phyloP scores from a whole-genome alignment of 2,797 vertebrate species.

The Cephalopachus bancanus region DNA sequence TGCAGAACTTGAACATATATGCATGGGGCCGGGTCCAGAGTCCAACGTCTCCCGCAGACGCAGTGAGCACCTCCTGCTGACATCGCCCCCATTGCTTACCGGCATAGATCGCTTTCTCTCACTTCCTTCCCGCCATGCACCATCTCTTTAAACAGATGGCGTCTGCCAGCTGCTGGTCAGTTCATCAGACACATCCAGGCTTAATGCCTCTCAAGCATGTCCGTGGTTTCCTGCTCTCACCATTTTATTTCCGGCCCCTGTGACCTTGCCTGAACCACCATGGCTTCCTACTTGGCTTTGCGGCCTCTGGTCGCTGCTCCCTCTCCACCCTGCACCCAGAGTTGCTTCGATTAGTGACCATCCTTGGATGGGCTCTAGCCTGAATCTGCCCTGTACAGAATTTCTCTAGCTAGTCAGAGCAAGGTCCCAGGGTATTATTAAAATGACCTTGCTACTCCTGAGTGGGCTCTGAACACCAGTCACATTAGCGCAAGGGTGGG shows the following conservation, averaged over 20 bases:
- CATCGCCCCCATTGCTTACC: fast-evolving
- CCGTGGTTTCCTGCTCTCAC: not conserved
- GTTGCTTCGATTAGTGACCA: not conserved
- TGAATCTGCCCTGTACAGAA: not conserved
- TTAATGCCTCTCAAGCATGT: not conserved
- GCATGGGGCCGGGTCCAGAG: not conserved
- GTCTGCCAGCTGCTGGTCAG: not conserved
- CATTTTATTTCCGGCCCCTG: not conserved
- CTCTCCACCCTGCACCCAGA: not conserved
- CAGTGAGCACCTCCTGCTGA: not conserved
- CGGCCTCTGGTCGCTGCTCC: not conserved
- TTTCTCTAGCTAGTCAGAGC: not conserved
- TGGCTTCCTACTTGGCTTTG: not conserved
- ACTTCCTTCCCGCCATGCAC: too few species aligned
- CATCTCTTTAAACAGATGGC: not conserved
- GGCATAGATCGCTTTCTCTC: not conserved
- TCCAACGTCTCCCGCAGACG: not conserved
- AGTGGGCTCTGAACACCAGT: too few species aligned
- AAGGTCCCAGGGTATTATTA: not conserved
- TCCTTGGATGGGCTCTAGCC: not conserved
- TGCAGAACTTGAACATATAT: not conserved
- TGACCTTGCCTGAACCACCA: not conserved
- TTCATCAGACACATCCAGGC: not conserved
- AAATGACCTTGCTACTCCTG: not conserved
- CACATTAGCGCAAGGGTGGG: too few species aligned